These are phyloP conservation scores for Danaus plexippus DNA, from an alignment of 1,140 invertebrate genomes.

Conservation along the genomic window DNA sequence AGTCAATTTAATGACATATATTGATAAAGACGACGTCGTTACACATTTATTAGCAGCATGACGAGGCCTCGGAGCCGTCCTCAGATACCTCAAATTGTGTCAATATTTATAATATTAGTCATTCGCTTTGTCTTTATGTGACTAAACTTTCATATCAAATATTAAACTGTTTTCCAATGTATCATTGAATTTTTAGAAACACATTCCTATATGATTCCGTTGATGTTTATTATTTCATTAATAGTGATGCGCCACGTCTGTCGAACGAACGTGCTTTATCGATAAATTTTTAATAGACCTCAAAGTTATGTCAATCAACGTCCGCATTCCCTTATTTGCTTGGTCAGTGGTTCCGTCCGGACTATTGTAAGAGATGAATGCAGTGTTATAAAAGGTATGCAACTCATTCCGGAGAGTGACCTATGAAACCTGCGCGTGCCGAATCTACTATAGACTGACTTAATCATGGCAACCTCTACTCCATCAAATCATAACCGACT, in stretches of 20 bases:
- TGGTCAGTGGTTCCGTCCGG: constrained; percentile 1
- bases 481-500: neutral
- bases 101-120: constrained; percentile 6
- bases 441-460: constrained; percentile 2
- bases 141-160: too few relatives aligned
- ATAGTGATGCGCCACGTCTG: constrained; percentile 1
- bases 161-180: too few relatives aligned
- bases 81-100: neutral
- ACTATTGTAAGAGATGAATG: neutral
- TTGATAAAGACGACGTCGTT: too few relatives aligned
- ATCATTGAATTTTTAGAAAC: too few relatives aligned
- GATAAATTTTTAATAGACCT: neutral
- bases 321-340: constrained; percentile 4
- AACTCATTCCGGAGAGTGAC: too few relatives aligned
- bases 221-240: too few relatives aligned
- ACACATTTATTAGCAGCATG: neutral
- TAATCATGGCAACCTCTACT: neutral
- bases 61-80: constrained; percentile 3
- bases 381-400: too few relatives aligned
- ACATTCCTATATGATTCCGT: too few relatives aligned
- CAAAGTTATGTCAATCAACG: neutral
- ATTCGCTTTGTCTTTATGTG: neutral
- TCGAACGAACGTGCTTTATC: constrained; percentile 3
- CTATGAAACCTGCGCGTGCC: too few relatives aligned
- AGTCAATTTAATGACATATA: too few relatives aligned